Evolutionary conservation across 2,113 vertebrate genomes (phyloP).

Genomic region (Leptobrachium ailaonicum): DNA sequence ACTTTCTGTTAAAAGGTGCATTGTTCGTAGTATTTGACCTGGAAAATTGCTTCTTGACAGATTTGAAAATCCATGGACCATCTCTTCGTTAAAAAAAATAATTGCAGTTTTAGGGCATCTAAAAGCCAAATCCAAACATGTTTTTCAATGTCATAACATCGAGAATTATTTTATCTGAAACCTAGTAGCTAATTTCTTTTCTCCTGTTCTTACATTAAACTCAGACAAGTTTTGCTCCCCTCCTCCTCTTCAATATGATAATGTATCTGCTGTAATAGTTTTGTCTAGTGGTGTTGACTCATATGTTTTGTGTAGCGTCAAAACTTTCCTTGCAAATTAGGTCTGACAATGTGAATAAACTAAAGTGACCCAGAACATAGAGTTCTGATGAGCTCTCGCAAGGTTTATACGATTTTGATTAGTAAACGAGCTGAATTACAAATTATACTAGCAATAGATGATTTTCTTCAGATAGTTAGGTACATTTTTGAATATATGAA

Average conservation of each 20-base stretch:
- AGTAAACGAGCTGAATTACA: slow-evolving; percentile 60
- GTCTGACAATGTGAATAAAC: slow-evolving; percentile 60
- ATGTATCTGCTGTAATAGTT: slow-evolving; percentile 48
- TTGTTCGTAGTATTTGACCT: slow-evolving; percentile 61
- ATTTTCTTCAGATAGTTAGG: neutral
- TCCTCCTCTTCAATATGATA: slow-evolving; percentile 36
- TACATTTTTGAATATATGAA: neutral
- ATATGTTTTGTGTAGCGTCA: slow-evolving; percentile 59
- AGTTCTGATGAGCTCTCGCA: slow-evolving; percentile 60
- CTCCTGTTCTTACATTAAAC: neutral
- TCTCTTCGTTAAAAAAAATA: slow-evolving; percentile 47
- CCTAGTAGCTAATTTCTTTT: neutral
- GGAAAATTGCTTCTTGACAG: slow-evolving; percentile 61
- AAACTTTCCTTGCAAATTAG: slow-evolving; percentile 57
- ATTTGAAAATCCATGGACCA: slow-evolving; percentile 53
- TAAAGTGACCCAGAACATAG: slow-evolving; percentile 59
- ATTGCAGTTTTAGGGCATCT: neutral
- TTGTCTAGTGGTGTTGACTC: slow-evolving; percentile 59
- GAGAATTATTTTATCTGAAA: neutral
- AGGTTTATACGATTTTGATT: slow-evolving; percentile 55
- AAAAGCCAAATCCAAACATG: neutral
- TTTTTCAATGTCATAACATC: neutral
- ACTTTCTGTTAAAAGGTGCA: slow-evolving; percentile 53
- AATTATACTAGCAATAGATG: slow-evolving; percentile 2
- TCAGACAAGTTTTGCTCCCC: slow-evolving; percentile 29